Percentiles rank a stretch among this genome's conserved stretches.
These are phyloP conservation scores for Hirtodrosophila duncani DNA, from an alignment of 2,888 invertebrate species.

Conservation along the genomic window DNA sequence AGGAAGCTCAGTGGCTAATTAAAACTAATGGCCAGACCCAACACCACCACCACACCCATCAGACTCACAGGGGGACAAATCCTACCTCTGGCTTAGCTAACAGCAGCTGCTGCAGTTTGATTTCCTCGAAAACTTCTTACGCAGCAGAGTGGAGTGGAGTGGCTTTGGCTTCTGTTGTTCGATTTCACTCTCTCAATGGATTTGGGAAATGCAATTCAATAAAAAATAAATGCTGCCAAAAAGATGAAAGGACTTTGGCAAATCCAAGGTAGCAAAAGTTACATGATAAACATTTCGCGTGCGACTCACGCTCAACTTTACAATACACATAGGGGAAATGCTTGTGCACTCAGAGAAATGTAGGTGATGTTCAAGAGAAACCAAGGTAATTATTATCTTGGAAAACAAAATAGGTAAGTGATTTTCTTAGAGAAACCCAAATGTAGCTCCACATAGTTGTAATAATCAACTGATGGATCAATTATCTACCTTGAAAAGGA, in stretches of 20 bases:
- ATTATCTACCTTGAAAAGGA: no score
- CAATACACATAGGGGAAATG: slow-evolving; percentile 38
- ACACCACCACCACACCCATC: slow-evolving; percentile 11
- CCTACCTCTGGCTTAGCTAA: neutral
- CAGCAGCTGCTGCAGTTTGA: no score
- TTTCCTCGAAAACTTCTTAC: slow-evolving; percentile 28
- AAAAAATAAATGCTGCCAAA: slow-evolving; percentile 30
- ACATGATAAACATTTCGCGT: slow-evolving; percentile 39
- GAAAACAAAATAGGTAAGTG: no score
- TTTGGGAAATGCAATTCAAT: slow-evolving; percentile 53
- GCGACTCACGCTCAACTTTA: slow-evolving; percentile 41
- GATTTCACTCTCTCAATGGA: slow-evolving; percentile 21
- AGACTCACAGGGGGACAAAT: neutral
- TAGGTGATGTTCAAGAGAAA: no score
- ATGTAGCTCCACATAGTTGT: no score
- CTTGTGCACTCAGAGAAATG: no score
- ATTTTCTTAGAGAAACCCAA: no score
- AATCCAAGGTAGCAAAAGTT: slow-evolving; percentile 44
- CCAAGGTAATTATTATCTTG: no score
- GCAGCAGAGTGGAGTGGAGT: slow-evolving; percentile 51
- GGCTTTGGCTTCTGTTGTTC: slow-evolving; percentile 64
- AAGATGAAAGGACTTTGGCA: no score
- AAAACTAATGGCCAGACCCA: slow-evolving; percentile 50
- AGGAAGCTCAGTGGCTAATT: slow-evolving; percentile 43
- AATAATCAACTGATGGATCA: no score